phyloP scores from a whole-genome alignment of 2,888 invertebrate genomes.

The Apotomis capreana region DNA sequence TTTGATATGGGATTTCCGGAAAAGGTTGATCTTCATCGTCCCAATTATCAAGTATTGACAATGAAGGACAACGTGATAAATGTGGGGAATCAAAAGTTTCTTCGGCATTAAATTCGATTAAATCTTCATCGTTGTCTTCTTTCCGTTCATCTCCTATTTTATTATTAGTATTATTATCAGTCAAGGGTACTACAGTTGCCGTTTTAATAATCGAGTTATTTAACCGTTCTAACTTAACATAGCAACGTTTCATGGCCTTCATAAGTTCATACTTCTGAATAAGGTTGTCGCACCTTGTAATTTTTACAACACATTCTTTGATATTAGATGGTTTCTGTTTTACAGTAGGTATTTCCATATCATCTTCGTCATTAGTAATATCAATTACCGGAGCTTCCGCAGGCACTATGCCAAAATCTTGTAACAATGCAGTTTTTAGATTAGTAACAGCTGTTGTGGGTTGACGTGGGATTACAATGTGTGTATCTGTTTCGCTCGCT shows the following conservation, averaged over 20 bases:
- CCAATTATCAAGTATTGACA: constrained; percentile 54
- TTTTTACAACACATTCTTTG: constrained; percentile 54
- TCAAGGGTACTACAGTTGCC: background rate
- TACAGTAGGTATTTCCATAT: background rate
- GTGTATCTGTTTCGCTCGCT: background rate
- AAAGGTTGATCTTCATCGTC: constrained; percentile 36
- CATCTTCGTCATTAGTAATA: constrained; percentile 4
- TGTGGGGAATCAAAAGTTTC: constrained; percentile 30
- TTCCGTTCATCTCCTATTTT: background rate
- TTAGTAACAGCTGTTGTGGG: constrained; percentile 16
- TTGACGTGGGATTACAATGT: background rate
- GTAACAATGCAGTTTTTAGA: constrained; percentile 32
- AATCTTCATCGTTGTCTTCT: constrained; percentile 24
- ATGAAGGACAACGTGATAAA: constrained; percentile 51
- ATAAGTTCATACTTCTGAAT: constrained; percentile 53
- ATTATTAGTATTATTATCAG: background rate
- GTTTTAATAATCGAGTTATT: background rate
- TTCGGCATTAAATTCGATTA: constrained; percentile 30
- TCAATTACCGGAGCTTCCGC: constrained; percentile 8
- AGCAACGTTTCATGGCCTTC: constrained; percentile 54
- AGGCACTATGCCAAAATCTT: constrained; percentile 29
- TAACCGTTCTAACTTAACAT: constrained; percentile 58
- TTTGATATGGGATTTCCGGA: constrained; percentile 43
- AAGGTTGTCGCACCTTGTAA: constrained; percentile 60
- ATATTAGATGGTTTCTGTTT: background rate